These are phyloP conservation scores for Eristalis pertinax DNA, from an alignment of 2,888 invertebrate species.

Conservation along the genomic window DNA sequence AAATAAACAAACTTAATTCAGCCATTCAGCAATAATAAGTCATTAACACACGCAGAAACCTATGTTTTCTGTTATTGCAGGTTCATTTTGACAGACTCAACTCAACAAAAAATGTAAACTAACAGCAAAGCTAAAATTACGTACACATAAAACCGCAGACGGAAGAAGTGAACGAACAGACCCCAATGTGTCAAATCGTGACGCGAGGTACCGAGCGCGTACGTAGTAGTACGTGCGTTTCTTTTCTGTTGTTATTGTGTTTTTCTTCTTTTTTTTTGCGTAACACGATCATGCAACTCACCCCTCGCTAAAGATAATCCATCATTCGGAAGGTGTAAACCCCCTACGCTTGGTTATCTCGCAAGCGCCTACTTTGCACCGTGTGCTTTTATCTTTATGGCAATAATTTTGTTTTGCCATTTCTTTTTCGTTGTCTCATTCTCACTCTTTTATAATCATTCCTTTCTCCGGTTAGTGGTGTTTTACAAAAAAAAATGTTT, in stretches of 20 bases:
- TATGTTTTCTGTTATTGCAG: background rate
- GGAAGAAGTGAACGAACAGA: background rate
- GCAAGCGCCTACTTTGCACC: background rate
- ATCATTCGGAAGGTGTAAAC: background rate
- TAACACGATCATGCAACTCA: background rate
- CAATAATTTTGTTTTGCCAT: constrained; percentile 30
- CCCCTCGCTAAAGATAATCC: background rate
- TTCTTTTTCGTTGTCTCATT: constrained; percentile 21
- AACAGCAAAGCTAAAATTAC: background rate
- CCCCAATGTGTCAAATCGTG: background rate
- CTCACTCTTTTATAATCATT: constrained; percentile 18
- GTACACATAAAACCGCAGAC: constrained; percentile 1
- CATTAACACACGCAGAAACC: background rate
- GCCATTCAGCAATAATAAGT: constrained; percentile 4
- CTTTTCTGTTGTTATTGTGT: background rate
- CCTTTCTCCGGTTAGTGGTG: background rate
- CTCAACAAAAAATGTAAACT: background rate
- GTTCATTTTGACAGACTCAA: constrained; percentile 16
- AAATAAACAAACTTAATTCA: constrained; percentile 15
- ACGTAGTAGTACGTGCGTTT: background rate
- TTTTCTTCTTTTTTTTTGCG: background rate
- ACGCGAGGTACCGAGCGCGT: background rate
- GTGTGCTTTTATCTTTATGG: constrained; percentile 32
- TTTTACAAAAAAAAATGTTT: constrained; percentile 15
- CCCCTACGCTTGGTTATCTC: background rate